Evolutionary conservation across 1,140 invertebrate genomes (phyloP), one percentile per base, ranked within the genome.

Genomic region (Eubasilissa regina): DNA sequence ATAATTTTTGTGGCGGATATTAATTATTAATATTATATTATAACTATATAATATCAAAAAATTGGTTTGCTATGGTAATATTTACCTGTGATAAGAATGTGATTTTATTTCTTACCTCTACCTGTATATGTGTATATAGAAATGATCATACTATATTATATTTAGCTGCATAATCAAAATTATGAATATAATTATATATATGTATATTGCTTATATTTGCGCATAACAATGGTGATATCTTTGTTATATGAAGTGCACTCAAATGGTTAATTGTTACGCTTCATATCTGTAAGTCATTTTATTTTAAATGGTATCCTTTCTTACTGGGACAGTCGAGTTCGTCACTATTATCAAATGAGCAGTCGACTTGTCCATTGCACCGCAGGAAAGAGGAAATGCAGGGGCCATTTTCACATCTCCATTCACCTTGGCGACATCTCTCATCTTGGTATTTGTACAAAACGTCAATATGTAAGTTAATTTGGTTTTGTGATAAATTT

Each of bases 331-430:
- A 94, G 84, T 93, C 91, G 78, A 92, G 85, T 88, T 94, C 93
- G 86, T 94, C 93, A 83, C 91, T 92, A 83, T 84, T 87, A 86
- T 94, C 93, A 51, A 84, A 87, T 0, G 92, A 92, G 89, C 94
- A 94, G 86, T 94, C 92, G 44, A 90, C 83, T 15, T 85, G 86
- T 17, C 91, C 90, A 84, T 94, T 90, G 84, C 93, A 94, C 43
- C 91, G 90, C 17, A 87, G 86, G 3, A 81, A 80, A 48, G 85
- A 77, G 35, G 87, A 84, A 82, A 94, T 93, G 84, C 93, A 94
- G 0, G 92, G 90, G 17, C 93, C 93, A 79, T 92, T 93, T 84
- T 93, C 92, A 85, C 93, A 94, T 55, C 91, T 86, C 86, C 90
- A 92, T 79, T 91, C 84, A 47, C 87, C 84, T 13, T 84, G 77